Percentiles rank a stretch among this genome's conserved stretches.
Conservation (phyloP, 2,888 invertebrate genomes). For the Hirtodrosophila cameraria region DNA sequence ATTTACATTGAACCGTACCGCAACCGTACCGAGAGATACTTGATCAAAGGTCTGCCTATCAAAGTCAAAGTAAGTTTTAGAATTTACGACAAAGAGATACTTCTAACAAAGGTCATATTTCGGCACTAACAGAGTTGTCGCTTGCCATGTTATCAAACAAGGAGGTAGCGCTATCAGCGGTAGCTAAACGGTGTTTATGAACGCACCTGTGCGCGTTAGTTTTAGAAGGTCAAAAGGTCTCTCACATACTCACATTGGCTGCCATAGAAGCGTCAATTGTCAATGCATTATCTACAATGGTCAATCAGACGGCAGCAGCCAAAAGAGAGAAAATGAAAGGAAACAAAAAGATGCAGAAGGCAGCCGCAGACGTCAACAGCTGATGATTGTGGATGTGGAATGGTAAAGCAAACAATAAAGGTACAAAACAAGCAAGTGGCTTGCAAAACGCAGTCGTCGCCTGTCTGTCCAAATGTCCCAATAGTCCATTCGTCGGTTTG, state of each 20-base stretch:
- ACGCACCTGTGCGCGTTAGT: conserved; percentile 63
- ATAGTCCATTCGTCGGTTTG: conserved; percentile 40
- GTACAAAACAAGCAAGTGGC: conserved; percentile 36
- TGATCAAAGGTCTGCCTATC: too few species aligned
- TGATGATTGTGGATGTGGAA: conserved; percentile 35
- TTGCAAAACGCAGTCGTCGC: conserved; percentile 39
- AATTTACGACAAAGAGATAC: too few species aligned
- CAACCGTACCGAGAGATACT: too few species aligned
- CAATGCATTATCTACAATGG: conserved; percentile 68
- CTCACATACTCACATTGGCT: too few species aligned
- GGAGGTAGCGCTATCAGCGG: conserved; percentile 20
- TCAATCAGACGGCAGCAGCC: conserved; percentile 65
- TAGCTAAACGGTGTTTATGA: conserved; percentile 56
- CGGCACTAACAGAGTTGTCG: background rate
- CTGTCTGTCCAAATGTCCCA: conserved; percentile 1
- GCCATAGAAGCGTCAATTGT: conserved; percentile 76
- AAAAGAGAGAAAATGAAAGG: conserved; percentile 4
- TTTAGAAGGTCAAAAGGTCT: conserved; percentile 21
- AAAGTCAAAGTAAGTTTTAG: too few species aligned
- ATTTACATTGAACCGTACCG: too few species aligned
- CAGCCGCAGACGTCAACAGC: conserved; percentile 45
- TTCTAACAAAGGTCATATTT: background rate
- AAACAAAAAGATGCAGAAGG: conserved; percentile 24
- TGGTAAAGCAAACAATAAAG: conserved; percentile 28
- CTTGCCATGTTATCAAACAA: too few species aligned